A percentile compares a stretch with the other conserved stretches of the same genome.
phyloP scores from a whole-genome alignment of 2,888 invertebrate genomes.

The Ctena decussata region DNA sequence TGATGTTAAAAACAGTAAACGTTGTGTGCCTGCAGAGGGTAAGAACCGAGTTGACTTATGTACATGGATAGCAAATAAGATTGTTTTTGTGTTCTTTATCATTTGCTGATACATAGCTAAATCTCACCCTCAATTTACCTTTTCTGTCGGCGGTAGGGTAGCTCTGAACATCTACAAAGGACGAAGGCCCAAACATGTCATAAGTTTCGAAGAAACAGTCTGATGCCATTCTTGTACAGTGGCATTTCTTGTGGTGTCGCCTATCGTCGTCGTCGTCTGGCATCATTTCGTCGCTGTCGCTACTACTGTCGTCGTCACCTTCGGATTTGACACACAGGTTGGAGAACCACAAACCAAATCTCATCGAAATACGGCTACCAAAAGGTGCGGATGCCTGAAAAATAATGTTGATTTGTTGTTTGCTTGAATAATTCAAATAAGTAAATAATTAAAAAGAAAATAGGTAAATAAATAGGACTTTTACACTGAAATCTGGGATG shows the following conservation, averaged over 20 bases:
- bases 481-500: no score
- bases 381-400: background rate
- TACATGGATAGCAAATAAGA: no score
- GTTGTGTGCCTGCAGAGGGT: no score
- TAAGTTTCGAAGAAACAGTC: background rate
- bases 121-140: no score
- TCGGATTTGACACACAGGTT: slow-evolving; percentile 16
- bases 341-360: slow-evolving; percentile 46
- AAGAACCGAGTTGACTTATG: no score
- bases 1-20: no score
- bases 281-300: background rate
- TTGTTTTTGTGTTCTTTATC: no score
- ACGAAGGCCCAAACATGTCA: background rate
- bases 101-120: no score
- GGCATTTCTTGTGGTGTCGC: background rate
- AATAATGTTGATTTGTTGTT: no score
- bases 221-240: background rate
- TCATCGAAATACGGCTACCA: background rate
- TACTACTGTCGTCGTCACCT: background rate
- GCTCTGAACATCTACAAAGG: background rate
- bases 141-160: background rate
- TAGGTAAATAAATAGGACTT: background rate
- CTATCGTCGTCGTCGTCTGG: background rate
- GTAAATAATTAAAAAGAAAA: no score
- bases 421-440: no score